Percentiles rank a stretch among this genome's conserved stretches.
Evolutionary conservation across 2,888 invertebrate species (phyloP).

Genomic region (Cosmorhoe ocellata): DNA sequence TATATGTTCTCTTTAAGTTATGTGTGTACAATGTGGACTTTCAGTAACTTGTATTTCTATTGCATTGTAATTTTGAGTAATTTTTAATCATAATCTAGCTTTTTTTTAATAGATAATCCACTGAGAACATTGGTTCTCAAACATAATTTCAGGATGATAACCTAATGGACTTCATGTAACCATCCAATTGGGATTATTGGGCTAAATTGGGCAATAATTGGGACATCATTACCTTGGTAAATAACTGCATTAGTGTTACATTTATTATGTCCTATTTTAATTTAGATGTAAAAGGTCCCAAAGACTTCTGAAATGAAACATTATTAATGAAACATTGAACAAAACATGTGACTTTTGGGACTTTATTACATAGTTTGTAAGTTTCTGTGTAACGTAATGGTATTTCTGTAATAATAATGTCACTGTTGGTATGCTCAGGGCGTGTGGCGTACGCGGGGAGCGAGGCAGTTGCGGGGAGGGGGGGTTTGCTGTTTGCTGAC

Average conservation of each 20-base stretch:
- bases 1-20: constrained; percentile 22
- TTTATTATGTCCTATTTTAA: constrained; percentile 27
- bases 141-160: constrained; percentile 69
- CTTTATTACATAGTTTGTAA: constrained; percentile 23
- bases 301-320: background rate
- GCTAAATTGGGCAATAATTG: constrained; percentile 70
- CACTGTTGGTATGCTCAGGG: constrained; percentile 80
- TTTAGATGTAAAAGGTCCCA: constrained; percentile 18
- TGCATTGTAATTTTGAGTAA: constrained; percentile 20
- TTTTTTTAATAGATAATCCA: constrained; percentile 28
- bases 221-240: constrained; percentile 67
- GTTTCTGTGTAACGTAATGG: constrained; percentile 30
- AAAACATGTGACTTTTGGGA: constrained; percentile 3
- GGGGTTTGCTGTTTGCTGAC: constrained; percentile 78
- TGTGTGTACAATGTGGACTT: constrained; percentile 26
- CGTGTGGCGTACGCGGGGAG: constrained; percentile 75
- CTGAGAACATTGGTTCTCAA: constrained; percentile 45
- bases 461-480: constrained; percentile 70
- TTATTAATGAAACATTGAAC: constrained; percentile 3
- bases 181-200: constrained; percentile 60
- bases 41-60: constrained; percentile 26
- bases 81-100: constrained; percentile 31
- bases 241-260: constrained; percentile 51
- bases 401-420: constrained; percentile 62
- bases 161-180: constrained; percentile 59